A percentile compares a stretch with the other conserved stretches of the same genome.
phyloP scores from a whole-genome alignment of 2,797 vertebrate genomes.

The Cygnus olor region DNA sequence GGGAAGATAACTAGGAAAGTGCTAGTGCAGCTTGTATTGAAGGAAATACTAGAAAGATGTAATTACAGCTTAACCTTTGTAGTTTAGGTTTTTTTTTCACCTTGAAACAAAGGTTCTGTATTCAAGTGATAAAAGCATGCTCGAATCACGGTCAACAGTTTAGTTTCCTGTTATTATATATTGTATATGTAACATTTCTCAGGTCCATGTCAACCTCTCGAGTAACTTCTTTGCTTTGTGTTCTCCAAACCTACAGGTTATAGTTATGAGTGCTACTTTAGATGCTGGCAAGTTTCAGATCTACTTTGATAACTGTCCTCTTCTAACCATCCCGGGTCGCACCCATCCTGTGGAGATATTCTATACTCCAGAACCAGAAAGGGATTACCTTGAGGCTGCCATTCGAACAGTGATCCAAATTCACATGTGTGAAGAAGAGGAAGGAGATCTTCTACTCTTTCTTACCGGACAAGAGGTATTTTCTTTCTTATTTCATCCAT shows the following conservation, averaged over 20 bases:
- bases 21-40: background rate
- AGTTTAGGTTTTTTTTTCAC: background rate
- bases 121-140: background rate
- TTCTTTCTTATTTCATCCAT: background rate
- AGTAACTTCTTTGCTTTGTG: background rate
- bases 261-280: slow-evolving; percentile 96
- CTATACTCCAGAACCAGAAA: slow-evolving; percentile 95
- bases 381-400: slow-evolving; percentile 96
- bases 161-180: background rate
- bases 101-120: background rate
- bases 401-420: slow-evolving; percentile 96
- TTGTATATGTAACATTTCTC: accelerated
- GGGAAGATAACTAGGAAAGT: background rate
- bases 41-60: background rate
- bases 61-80: background rate
- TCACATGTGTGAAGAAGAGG: slow-evolving; percentile 96
- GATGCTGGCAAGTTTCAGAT: slow-evolving; percentile 98
- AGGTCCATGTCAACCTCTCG: background rate
- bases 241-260: slow-evolving; percentile 82
- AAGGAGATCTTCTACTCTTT: slow-evolving; percentile 92
- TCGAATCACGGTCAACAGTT: background rate
- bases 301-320: slow-evolving; percentile 95
- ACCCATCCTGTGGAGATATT: slow-evolving; percentile 98
- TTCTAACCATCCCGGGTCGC: slow-evolving; percentile 94
- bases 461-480: slow-evolving; percentile 96